Evolutionary conservation across 2,797 vertebrate species (phyloP), one percentile per base, ranked within the genome.

Genomic region (Poecilia wingei): DNA sequence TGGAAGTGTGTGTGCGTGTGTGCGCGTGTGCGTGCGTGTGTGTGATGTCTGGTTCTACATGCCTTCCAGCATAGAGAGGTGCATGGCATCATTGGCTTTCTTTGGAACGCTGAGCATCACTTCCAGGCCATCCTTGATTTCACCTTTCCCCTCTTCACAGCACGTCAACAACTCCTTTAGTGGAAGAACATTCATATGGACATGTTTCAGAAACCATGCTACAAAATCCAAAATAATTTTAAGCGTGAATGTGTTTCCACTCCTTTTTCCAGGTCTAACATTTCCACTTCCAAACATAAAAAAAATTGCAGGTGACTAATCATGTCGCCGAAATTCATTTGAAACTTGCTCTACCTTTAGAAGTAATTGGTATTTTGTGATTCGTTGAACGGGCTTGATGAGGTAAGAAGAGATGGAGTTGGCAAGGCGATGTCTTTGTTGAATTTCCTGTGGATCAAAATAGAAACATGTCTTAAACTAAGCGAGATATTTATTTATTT

Each of bases 11-110:
- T 16, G 53, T 28, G 53, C 2, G 28, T 4, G 3, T 39, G 41
- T 6, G 18, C 2, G 0, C 1, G 28, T 46, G 16, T 61, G 49
- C 6, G 71, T 6, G 18, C 68, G 41, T 43, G 0, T 18, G 46
- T 28, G 71, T 3, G 33, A 68, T 66, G 8, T 68, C 64, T 46
- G 71, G 47, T 55, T 75, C 1, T 72, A 66, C 83, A 3, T 41
- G 99, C 98, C 98, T 95, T 99, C 98, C 89, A 99, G 94, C 98
- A 99, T 99, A 84, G 98, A 99, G 80, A 99, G 97, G 92, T 99
- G 98, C 98, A 99, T 99, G 92, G 98, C 98, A 71, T 99, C 98
- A 3, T 99, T 99, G 91, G 98, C 98, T 94, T 94, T 97, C 93
- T 99, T 99, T 28, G 98, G 98, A 79, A 99, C 98, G 20, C 98